Evolutionary conservation across 2,797 vertebrate genomes (phyloP).

Genomic region (Valencia hispanica): DNA sequence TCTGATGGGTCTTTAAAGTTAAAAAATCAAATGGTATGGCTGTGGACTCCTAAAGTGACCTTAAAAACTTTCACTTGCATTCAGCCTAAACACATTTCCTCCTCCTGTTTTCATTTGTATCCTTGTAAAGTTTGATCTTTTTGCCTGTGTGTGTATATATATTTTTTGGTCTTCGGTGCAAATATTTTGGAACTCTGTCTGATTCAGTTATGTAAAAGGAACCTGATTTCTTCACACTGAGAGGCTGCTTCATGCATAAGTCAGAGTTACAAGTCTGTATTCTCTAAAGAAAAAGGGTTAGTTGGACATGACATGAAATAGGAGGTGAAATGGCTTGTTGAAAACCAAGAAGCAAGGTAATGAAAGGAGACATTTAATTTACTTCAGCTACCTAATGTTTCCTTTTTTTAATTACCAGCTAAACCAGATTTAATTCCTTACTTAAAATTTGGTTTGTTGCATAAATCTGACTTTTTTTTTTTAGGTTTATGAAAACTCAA

Average conservation of each 20-base stretch:
- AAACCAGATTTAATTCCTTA: not conserved
- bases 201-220: slow-evolving; percentile 11
- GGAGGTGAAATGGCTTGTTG: slow-evolving; percentile 27
- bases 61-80: slow-evolving; percentile 22
- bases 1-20: too few species aligned
- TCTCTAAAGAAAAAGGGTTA: slow-evolving; percentile 14
- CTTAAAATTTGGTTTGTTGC: not conserved
- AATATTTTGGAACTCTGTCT: slow-evolving; percentile 13
- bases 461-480: not conserved
- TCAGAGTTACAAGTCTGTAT: not conserved
- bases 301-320: slow-evolving; percentile 35
- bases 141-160: slow-evolving; percentile 8
- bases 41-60: slow-evolving; percentile 13
- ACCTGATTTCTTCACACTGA: slow-evolving; percentile 14
- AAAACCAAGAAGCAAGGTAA: slow-evolving; percentile 18
- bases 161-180: not conserved
- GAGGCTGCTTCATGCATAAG: not conserved
- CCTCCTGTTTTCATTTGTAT: not conserved
- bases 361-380: slow-evolving; percentile 22
- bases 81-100: not conserved
- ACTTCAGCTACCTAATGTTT: slow-evolving; percentile 1
- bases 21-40: not conserved
- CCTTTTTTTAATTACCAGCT: not conserved
- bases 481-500: not conserved
- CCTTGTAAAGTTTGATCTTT: slow-evolving; percentile 7